These are phyloP conservation scores for Podargus strigoides DNA, from an alignment of 2,797 vertebrate species.

Conservation along the genomic window DNA sequence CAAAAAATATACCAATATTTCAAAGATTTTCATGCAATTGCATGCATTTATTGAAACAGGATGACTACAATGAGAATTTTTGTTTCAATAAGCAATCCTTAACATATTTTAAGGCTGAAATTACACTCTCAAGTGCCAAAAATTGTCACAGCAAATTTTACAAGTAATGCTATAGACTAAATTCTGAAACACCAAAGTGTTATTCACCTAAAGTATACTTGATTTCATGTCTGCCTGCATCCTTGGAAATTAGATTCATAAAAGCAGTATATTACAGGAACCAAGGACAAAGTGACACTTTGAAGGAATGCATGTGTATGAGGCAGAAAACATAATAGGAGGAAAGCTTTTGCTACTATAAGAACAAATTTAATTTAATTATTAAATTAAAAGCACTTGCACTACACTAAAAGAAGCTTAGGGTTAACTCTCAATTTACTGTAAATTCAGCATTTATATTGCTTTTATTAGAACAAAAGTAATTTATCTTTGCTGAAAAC, in stretches of 20 bases:
- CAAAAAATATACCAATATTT: slow-evolving; percentile 50
- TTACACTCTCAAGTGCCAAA: neutral
- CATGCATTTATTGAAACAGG: neutral
- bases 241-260: neutral
- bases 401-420: neutral
- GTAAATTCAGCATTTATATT: neutral
- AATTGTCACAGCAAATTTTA: neutral
- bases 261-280: neutral
- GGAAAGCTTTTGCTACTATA: neutral
- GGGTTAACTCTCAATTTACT: neutral
- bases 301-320: neutral
- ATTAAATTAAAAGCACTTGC: neutral
- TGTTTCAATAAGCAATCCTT: neutral
- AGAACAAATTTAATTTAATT: neutral
- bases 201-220: neutral
- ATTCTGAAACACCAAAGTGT: neutral
- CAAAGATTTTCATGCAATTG: neutral
- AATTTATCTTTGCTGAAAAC: neutral
- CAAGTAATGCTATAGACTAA: neutral
- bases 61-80: neutral
- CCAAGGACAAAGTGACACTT: neutral
- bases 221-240: neutral
- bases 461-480: neutral
- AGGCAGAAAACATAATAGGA: neutral
- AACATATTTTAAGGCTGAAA: neutral